Evolutionary conservation across 1,140 invertebrate species (phyloP).

Genomic region (Zaprionus kolodkinae): DNA sequence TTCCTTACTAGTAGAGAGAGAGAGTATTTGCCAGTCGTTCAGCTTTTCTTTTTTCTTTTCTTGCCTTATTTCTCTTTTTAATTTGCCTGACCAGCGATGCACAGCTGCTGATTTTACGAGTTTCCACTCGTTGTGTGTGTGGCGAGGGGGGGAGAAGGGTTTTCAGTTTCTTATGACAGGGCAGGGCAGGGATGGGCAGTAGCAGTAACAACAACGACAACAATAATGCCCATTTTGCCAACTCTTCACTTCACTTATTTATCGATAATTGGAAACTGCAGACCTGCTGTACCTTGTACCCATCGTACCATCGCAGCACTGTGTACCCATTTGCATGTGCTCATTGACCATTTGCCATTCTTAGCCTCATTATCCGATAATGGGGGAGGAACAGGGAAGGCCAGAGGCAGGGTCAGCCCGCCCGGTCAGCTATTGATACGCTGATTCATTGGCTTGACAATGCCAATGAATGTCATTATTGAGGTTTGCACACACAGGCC

Average conservation of each 20-base stretch:
- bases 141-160: not conserved
- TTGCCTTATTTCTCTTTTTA: slow-evolving; percentile 39
- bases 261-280: slow-evolving; percentile 76
- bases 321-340: slow-evolving; percentile 29
- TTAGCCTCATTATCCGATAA: slow-evolving; percentile 60
- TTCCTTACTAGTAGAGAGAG: not conserved
- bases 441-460: slow-evolving; percentile 67
- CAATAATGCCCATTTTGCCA: slow-evolving; percentile 50
- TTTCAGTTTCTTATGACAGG: slow-evolving; percentile 49
- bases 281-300: slow-evolving; percentile 20
- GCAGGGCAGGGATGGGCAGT: not conserved
- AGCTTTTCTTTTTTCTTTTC: not conserved
- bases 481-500: slow-evolving; percentile 24
- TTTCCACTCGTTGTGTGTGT: not conserved
- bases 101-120: slow-evolving; percentile 65
- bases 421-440: slow-evolving; percentile 35
- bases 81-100: slow-evolving; percentile 42
- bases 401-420: not conserved
- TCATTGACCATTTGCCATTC: slow-evolving; percentile 57
- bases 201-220: not conserved
- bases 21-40: slow-evolving; percentile 25
- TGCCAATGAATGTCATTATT: slow-evolving; percentile 65
- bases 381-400: not conserved
- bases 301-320: not conserved
- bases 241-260: slow-evolving; percentile 72